Percentiles rank a stretch among this genome's conserved stretches.
Evolutionary conservation across 2,113 vertebrate species (phyloP).

Genomic region (Synchiropus splendidus): DNA sequence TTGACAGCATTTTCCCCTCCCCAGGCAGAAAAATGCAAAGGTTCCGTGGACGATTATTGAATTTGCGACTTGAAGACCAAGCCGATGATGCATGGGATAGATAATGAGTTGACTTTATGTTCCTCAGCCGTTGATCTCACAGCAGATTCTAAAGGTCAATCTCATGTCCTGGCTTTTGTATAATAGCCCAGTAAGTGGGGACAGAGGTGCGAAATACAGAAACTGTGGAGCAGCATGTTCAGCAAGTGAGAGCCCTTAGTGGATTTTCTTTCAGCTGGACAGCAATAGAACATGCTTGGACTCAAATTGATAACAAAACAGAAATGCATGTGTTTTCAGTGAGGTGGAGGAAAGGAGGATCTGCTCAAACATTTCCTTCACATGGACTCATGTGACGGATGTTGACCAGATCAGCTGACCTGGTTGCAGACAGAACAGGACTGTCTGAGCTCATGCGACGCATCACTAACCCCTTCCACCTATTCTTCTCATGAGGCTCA

Average conservation of each 20-base stretch:
- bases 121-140: slow-evolving; percentile 2
- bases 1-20: too few species aligned
- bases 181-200: slow-evolving; percentile 1
- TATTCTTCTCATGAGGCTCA: slow-evolving; percentile 25
- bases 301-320: too few species aligned
- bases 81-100: slow-evolving; percentile 8
- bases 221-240: too few species aligned
- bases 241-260: too few species aligned
- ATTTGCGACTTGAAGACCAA: slow-evolving; percentile 9
- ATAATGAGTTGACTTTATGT: neutral
- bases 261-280: too few species aligned
- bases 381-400: slow-evolving; percentile 19
- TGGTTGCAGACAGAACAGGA: slow-evolving; percentile 11
- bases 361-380: too few species aligned
- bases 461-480: slow-evolving; percentile 32
- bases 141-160: slow-evolving; percentile 9
- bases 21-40: slow-evolving; percentile 1
- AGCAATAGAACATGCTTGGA: too few species aligned
- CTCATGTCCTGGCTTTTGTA: neutral
- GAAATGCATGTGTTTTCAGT: too few species aligned
- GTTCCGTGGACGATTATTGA: slow-evolving; percentile 21
- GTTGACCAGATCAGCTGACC: slow-evolving; percentile 31
- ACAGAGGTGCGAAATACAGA: too few species aligned
- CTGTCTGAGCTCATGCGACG: slow-evolving; percentile 22
- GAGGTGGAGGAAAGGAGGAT: too few species aligned